Base-by-base conservation (phyloP, 2,797 vertebrate species). In the Bovichtus diacanthus region DNA sequence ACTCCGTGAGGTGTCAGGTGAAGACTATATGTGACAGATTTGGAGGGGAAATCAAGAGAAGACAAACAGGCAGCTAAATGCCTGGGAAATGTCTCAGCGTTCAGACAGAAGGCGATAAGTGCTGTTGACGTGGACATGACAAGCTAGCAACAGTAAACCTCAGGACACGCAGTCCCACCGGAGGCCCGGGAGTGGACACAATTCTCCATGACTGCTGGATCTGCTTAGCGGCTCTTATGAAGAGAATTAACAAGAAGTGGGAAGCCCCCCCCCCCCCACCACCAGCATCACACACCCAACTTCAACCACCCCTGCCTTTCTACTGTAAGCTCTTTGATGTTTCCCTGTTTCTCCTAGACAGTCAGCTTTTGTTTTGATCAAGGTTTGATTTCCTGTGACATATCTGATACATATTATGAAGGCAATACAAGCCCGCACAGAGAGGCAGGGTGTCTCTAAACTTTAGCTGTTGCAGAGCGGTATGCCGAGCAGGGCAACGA, bases 101-200 rank as follows among this genome's bases (percentile, higher is more conserved):
- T 93, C 85, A 87, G 86, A 93, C 88, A 82, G 80, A 84, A 89
- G 93, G 92, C 90, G 93, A 93, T 94, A 95, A 95, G 93, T 92
- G 83, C 91, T 91, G 89, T 91, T 95, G 94, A 95, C 91, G 89
- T 85, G 88, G 92, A 95, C 93, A 94, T 95, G 94, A 95, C 94
- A 95, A 92, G 94, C 89, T 83, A 85, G 90, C 92, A 94, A 91
- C 92, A 92, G 91, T 87, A 91, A 93, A 93, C 94, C 93, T 93
- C 93, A 90, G 93, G 93, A 95, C 92, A 90, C 76, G 80, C 89
- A 82, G 87, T 95, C 94, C 92, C 92, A 90, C 89, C 65, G 91
- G 94, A 93, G 91, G 83, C 88, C 90, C 51, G 31, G 25, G 83
- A 93, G 85, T 92, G 92, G 91, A 94, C 90, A 83, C 86, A 29